phyloP scores from a whole-genome alignment of 2,888 invertebrate species.

The Drosophila sordidapex region DNA sequence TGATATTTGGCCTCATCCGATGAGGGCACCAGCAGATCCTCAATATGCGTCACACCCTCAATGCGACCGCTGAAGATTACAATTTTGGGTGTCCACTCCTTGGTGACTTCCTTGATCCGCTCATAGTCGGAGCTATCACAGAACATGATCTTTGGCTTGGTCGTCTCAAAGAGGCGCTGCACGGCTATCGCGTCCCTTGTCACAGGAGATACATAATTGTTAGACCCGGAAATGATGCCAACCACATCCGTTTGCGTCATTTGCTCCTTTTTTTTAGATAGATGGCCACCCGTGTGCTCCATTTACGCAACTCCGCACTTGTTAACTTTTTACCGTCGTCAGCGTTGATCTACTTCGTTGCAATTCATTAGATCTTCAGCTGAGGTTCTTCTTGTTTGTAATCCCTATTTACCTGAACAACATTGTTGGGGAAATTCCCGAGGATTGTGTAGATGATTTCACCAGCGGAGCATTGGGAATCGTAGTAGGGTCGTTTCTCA shows the following conservation, averaged over 20 bases:
- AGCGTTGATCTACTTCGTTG: too few species aligned
- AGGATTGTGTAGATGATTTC: slow-evolving; percentile 28
- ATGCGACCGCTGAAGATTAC: slow-evolving; percentile 40
- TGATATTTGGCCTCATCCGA: slow-evolving; percentile 33
- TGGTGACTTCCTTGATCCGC: slow-evolving; percentile 52
- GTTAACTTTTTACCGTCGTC: too few species aligned
- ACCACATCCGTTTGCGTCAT: too few species aligned
- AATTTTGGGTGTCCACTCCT: slow-evolving; percentile 53
- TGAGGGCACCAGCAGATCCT: slow-evolving; percentile 49
- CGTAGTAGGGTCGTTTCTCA: slow-evolving; percentile 18
- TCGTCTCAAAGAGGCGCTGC: slow-evolving; percentile 42
- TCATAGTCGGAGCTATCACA: slow-evolving; percentile 63
- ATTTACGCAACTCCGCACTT: too few species aligned
- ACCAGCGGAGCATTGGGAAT: slow-evolving; percentile 39
- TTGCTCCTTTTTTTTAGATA: too few species aligned
- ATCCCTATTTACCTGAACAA: slow-evolving; percentile 48
- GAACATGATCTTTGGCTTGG: slow-evolving; percentile 72
- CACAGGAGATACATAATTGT: too few species aligned
- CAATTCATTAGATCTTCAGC: too few species aligned
- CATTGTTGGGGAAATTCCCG: slow-evolving; percentile 40
- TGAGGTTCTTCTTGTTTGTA: not conserved
- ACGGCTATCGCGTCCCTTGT: slow-evolving; percentile 15
- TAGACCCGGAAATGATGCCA: too few species aligned
- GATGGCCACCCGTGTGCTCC: too few species aligned
- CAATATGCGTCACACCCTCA: slow-evolving; percentile 38